phyloP scores from a whole-genome alignment of 1,140 invertebrate genomes.

The Phymorhynchus buccinoides region DNA sequence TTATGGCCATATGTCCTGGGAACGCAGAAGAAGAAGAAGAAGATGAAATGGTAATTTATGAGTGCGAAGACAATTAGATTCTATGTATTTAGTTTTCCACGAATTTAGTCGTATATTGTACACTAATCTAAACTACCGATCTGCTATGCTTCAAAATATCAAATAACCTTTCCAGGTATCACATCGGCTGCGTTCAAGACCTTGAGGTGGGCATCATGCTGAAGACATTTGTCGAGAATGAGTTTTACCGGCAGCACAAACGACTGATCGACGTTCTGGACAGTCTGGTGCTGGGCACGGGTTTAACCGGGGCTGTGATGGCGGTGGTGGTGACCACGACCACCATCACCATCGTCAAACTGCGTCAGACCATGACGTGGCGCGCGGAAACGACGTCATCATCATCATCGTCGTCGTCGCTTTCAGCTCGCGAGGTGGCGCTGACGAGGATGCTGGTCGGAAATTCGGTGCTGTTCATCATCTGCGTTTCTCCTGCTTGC shows the following conservation, averaged over 20 bases:
- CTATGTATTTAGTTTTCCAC: too few species aligned
- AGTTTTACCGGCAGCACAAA: neutral
- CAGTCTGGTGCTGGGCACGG: neutral
- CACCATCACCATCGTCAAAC: neutral
- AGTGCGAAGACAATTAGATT: too few species aligned
- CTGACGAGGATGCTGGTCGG: conserved; percentile 31
- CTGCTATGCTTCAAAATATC: too few species aligned
- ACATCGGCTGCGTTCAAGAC: neutral
- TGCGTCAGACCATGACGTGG: neutral
- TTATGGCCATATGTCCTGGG: too few species aligned
- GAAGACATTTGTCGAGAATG: neutral
- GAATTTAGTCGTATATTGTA: too few species aligned
- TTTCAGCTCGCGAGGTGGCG: conserved; percentile 1
- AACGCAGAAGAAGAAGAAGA: too few species aligned
- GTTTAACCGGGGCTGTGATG: neutral
- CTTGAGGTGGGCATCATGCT: neutral
- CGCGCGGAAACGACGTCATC: neutral
- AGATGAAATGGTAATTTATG: too few species aligned
- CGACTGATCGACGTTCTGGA: neutral
- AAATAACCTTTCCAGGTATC: too few species aligned
- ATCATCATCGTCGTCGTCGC: neutral
- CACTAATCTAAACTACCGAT: too few species aligned
- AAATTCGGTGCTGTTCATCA: conserved; percentile 20
- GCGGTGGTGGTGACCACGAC: neutral
- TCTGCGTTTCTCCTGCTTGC: neutral